Base-by-base conservation (phyloP, 1,140 invertebrate genomes). In the Euura saliciscinereae region DNA sequence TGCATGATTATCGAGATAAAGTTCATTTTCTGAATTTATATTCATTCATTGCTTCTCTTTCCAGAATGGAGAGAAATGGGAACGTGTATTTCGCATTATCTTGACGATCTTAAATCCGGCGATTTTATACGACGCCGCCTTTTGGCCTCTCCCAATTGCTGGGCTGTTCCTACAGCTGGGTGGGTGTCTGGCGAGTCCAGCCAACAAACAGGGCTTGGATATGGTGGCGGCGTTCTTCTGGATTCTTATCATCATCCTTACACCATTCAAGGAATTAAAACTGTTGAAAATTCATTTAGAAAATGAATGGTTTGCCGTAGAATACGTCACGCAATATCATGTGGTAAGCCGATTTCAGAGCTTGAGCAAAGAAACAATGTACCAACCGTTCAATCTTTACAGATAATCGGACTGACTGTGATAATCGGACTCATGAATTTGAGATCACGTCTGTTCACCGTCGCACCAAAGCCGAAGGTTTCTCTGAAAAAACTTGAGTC, bases 101-200 rank as follows among this genome's bases (percentile, higher is more conserved):
- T 81, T 86, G 74, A 84, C 77, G 42, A 71, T 79, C 51, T n/a
- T 83, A 6, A 77, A 80, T 59, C 73, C 80, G 10, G 70, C 76
- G 45, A 71, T 79, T 10, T 75, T 80, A 65, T 85, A 78, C 66
- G 79, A 79, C 66, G 65, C 75, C 43, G 76, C 79, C 46, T 51
- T 76, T 44, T 77, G 80, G 76, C 74, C 75, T 44, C 70, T 83
- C 13, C 77, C 85, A 71, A 74, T 84, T 2, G 71, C 77, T 72
- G 86, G 85, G 66, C 73, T 83, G 66, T 72, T 85, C 44, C 74
- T 84, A 44, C 85, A 87, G 75, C 65, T 83, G 2, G 77, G 77
- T 66, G 73, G 78, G 45, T 81, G 69, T 66, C 74, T 81, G 6
- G 51, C 73, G 42, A 76, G 69, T 44, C 73, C 73, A 64, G 68